These are phyloP conservation scores for Dermatophagoides farinae DNA, from an alignment of 1,140 invertebrate genomes.

Conservation along the genomic window DNA sequence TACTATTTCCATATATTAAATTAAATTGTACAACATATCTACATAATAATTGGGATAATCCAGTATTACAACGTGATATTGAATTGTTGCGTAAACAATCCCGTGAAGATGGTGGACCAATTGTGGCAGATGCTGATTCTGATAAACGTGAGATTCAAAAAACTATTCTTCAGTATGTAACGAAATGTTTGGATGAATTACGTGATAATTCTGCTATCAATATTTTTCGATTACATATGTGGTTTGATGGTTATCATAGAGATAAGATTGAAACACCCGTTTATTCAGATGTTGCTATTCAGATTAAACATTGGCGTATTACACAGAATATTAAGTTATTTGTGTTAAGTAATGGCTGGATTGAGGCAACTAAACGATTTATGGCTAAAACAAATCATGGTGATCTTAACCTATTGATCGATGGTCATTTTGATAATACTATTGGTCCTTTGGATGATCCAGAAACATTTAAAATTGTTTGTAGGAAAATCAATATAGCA, in stretches of 20 bases:
- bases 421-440: slow-evolving; percentile 11
- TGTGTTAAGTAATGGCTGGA: slow-evolving; percentile 13
- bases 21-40: background rate
- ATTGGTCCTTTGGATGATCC: slow-evolving; percentile 1
- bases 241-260: slow-evolving; percentile 6
- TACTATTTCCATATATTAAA: slow-evolving; percentile 12
- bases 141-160: background rate
- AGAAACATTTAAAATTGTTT: slow-evolving; percentile 1
- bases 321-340: slow-evolving; percentile 8
- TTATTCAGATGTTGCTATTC: slow-evolving; percentile 12
- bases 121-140: background rate
- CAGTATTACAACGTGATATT: background rate
- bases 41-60: slow-evolving; percentile 16
- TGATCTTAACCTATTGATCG: slow-evolving; percentile 11
- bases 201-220: background rate
- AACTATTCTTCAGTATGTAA: background rate
- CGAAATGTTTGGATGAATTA: background rate
- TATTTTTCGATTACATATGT: slow-evolving; percentile 2
- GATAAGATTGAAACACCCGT: slow-evolving; percentile 2
- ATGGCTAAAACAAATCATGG: slow-evolving; percentile 13
- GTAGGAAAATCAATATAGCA: background rate
- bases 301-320: slow-evolving; percentile 6
- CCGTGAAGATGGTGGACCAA: background rate
- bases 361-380: slow-evolving; percentile 6
- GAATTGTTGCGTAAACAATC: background rate